These are phyloP conservation scores for Thomomys bottae DNA, from an alignment of 2,113 vertebrate genomes.

Conservation along the genomic window DNA sequence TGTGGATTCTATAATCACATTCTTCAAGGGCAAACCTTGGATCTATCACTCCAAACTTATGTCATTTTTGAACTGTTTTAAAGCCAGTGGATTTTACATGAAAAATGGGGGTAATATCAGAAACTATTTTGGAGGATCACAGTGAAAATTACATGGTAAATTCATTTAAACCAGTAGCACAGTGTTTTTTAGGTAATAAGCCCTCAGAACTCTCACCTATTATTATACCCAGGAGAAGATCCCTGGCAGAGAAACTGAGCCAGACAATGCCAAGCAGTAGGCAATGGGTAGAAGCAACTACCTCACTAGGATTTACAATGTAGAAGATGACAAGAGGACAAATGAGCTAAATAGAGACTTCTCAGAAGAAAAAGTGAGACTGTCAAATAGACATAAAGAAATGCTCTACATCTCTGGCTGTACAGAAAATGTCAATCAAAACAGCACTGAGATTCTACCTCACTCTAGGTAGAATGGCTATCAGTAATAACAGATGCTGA, in stretches of 20 bases:
- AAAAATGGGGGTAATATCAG: constrained; percentile 4
- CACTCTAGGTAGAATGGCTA: too few relatives aligned
- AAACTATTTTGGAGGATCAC: neutral
- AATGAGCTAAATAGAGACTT: too few relatives aligned
- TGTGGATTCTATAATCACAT: neutral
- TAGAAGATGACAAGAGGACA: neutral
- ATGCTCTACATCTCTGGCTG: too few relatives aligned
- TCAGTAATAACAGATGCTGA: too few relatives aligned
- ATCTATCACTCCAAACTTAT: neutral
- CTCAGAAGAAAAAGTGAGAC: too few relatives aligned
- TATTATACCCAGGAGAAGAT: neutral
- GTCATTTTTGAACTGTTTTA: neutral
- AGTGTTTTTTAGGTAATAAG: neutral
- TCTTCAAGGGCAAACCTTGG: neutral
- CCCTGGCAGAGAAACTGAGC: neutral
- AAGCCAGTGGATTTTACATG: neutral
- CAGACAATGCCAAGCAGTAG: neutral
- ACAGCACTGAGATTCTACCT: too few relatives aligned
- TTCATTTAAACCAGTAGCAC: neutral
- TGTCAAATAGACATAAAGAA: too few relatives aligned
- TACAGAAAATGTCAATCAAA: too few relatives aligned
- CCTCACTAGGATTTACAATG: neutral
- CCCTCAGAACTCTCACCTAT: neutral
- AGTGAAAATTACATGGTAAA: neutral
- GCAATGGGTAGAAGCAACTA: neutral